Evolutionary conservation across 1,140 invertebrate genomes (phyloP).

Genomic region (Nebria ingens): DNA sequence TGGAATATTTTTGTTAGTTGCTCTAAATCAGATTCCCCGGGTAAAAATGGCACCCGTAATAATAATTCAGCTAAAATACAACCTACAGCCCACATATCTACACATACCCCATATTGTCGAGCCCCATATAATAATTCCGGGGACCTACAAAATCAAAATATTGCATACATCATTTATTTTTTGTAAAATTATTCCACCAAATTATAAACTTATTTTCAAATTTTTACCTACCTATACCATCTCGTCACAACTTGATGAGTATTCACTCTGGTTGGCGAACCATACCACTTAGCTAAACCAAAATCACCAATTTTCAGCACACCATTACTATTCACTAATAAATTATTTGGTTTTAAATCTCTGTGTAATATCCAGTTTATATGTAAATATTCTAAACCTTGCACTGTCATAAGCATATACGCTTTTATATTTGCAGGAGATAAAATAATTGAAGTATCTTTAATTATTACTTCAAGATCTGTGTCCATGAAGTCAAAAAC

Average conservation of each 20-base stretch:
- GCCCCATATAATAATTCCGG: conserved; percentile 96
- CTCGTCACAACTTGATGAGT: conserved; percentile 98
- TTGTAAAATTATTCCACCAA: not conserved
- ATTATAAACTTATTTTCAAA: not conserved
- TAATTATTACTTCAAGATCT: conserved; percentile 90
- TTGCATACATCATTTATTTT: not conserved
- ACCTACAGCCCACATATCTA: conserved; percentile 99
- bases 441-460: conserved; percentile 78
- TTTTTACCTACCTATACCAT: conserved; percentile 63
- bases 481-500: conserved; percentile 99
- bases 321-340: conserved; percentile 86
- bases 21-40: conserved; percentile 94
- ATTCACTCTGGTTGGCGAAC: conserved; percentile 90
- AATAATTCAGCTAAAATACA: conserved; percentile 96
- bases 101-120: conserved; percentile 83
- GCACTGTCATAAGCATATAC: conserved; percentile 89
- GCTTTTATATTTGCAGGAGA: conserved; percentile 91
- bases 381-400: conserved; percentile 94
- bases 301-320: conserved; percentile 97
- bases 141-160: conserved; percentile 43
- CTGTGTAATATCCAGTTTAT: conserved; percentile 94
- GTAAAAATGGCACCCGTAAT: conserved; percentile 83
- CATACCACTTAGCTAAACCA: conserved; percentile 94
- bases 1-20: conserved; percentile 93
- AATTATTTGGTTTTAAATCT: conserved; percentile 98